Evolutionary conservation across 2,888 invertebrate genomes (phyloP), one percentile per base, ranked within the genome.

Genomic region (Piscicola geometra): DNA sequence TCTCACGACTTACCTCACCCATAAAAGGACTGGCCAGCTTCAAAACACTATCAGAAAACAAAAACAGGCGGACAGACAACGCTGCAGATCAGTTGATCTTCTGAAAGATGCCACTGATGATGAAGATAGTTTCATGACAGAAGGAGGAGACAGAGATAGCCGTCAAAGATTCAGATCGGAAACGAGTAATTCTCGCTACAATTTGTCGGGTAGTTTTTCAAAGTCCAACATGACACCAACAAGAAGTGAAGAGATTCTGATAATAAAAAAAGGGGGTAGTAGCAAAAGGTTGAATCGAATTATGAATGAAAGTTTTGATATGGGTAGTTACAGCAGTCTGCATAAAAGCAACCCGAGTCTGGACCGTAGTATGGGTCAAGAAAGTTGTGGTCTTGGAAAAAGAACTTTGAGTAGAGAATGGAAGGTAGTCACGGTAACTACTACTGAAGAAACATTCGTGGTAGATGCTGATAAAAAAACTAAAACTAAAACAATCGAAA

Each of bases 361-460:
- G 52, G 71, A 71, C 28, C 56, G 73, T 28, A 73, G 73, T 32
- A 35, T 60, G 12, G 60, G n/a, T 56, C 41, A 41, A 41, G 41
- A 15, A 21, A 36, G 73, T 73, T 64, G 47, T 15, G 47, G 30
- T 15, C 36, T 73, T 2, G 56, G 73, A 12, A 33, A 35, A 60
- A 18, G 56, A 64, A 60, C 60, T 1, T 64, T 73, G 64, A 73
- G 60, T 36, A 30, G 60, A 36, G 60, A 73, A 30, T 56, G 60
- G 60, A 33, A 73, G 36, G 56, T 33, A 35, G 60, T 73, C 30
- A 52, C 56, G n/a, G 52, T 52, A 15, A 64, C 64, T 0, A 71
- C 71, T n/a, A 73, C 73, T n/a, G 73, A 73, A 36, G 73, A 73
- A 73, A 73, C 73, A n/a, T 73, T 33, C 36, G n/a, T 73, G 25